phyloP scores from a whole-genome alignment of 2,888 invertebrate species.

The Caenorhabditis sp. region DNA sequence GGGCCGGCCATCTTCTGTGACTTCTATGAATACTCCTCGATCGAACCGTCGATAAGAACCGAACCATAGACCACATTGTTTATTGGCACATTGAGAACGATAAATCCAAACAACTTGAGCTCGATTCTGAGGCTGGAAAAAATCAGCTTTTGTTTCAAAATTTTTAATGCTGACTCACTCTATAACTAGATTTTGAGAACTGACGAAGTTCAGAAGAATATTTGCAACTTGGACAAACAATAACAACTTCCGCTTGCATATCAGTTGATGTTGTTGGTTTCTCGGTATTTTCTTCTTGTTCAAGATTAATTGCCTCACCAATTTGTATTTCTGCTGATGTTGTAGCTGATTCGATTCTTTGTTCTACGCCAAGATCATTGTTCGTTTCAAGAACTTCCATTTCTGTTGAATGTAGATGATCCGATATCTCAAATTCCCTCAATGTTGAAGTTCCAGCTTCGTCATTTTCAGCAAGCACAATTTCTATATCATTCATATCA shows the following conservation, averaged over 20 bases:
- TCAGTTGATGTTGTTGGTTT: neutral
- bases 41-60: neutral
- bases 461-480: too few relatives aligned
- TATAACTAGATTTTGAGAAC: neutral
- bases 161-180: neutral
- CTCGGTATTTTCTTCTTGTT: too few relatives aligned
- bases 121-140: constrained; percentile 4
- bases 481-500: too few relatives aligned
- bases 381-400: too few relatives aligned
- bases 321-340: too few relatives aligned
- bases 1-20: neutral
- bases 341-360: too few relatives aligned
- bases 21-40: neutral
- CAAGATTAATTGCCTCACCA: too few relatives aligned
- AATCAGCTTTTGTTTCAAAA: neutral
- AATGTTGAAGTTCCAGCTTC: too few relatives aligned
- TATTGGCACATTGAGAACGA: neutral
- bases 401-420: too few relatives aligned
- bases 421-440: too few relatives aligned
- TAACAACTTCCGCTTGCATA: neutral
- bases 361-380: too few relatives aligned
- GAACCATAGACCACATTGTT: neutral
- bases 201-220: neutral
- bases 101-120: constrained; percentile 3
- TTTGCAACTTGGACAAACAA: neutral